These are phyloP conservation scores for Ctenopoma multispine DNA, from an alignment of 2,797 vertebrate genomes.

Conservation along the genomic window DNA sequence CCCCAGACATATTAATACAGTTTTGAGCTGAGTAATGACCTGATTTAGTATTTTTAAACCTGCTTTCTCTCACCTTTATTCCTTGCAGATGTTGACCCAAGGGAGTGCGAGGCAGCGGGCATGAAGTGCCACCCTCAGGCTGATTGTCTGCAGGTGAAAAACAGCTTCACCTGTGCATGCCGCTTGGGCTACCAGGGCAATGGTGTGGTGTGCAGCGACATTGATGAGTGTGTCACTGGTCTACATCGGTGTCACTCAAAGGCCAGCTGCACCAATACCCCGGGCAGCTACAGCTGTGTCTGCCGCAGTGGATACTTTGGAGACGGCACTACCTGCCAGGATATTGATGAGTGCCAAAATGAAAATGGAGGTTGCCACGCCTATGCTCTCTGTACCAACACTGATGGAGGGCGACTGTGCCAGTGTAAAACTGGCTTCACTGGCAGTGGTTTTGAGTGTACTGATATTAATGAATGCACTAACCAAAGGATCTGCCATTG, in stretches of 20 bases:
- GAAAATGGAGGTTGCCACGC: conserved; percentile 84
- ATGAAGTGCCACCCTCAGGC: conserved; percentile 77
- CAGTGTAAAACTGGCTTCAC: conserved; percentile 81
- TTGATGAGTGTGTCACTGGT: conserved; percentile 82
- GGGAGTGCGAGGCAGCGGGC: conserved; percentile 75
- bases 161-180: conserved; percentile 79
- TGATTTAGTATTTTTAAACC: neutral
- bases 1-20: neutral
- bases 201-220: conserved; percentile 80
- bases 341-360: conserved; percentile 84
- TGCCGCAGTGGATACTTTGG: conserved; percentile 83
- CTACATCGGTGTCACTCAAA: conserved; percentile 78
- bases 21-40: neutral
- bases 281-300: conserved; percentile 83
- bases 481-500: conserved; percentile 82
- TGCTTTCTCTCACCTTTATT: neutral
- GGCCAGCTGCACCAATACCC: conserved; percentile 81
- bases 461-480: conserved; percentile 83
- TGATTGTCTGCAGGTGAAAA: conserved; percentile 77
- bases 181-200: conserved; percentile 80
- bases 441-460: conserved; percentile 82
- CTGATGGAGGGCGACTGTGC: conserved; percentile 79
- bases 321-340: conserved; percentile 81
- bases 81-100: conserved; percentile 64
- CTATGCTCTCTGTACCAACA: conserved; percentile 82